Conservation (phyloP, 2,113 vertebrate genomes). For the Mus musculus region DNA sequence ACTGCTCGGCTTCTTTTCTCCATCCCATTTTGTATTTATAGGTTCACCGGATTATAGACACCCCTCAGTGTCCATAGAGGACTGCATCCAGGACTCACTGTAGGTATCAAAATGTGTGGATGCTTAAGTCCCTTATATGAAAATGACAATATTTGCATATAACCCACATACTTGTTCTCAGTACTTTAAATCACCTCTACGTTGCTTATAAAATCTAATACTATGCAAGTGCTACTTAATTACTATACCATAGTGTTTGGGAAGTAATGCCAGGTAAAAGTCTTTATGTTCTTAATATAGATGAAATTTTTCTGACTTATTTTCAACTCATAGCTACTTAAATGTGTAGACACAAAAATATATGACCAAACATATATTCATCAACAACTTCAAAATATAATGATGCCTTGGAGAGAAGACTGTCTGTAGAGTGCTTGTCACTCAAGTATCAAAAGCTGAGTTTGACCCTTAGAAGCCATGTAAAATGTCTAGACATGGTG, state of each 20-base stretch:
- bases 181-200: not conserved
- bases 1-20: not conserved
- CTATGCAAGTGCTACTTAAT: not conserved
- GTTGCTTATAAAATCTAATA: not conserved
- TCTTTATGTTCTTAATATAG: not conserved
- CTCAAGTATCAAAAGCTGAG: not conserved
- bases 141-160: not conserved
- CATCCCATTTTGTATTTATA: not conserved
- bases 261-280: not conserved
- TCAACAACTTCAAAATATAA: not conserved
- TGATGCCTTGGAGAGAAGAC: not conserved
- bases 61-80: not conserved
- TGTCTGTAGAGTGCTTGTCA: not conserved
- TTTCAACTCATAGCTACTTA: not conserved
- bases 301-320: not conserved
- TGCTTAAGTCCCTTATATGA: not conserved
- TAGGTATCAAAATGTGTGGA: not conserved
- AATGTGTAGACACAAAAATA: not conserved
- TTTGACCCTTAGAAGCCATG: too few relatives aligned
- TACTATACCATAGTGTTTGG: not conserved
- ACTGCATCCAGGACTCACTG: not conserved
- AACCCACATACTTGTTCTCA: not conserved
- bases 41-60: not conserved
- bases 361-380: not conserved
- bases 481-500: not conserved